phyloP scores from a whole-genome alignment of 2,888 invertebrate genomes.

The Andrena haemorrhoa region DNA sequence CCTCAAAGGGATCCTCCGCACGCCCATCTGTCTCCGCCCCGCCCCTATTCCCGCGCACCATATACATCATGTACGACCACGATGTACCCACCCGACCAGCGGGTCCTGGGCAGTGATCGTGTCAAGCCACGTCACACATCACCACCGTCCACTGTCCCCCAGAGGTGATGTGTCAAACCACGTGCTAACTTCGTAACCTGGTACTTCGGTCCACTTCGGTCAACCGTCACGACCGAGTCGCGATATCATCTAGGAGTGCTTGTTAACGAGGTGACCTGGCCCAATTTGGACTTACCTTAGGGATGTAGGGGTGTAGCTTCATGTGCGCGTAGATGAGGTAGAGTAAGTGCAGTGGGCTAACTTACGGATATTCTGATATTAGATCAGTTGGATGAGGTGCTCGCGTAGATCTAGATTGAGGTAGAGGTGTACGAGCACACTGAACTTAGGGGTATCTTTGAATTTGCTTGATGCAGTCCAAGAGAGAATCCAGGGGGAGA shows the following conservation, averaged over 20 bases:
- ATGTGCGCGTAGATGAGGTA: neutral
- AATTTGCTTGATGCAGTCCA: neutral
- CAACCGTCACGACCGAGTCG: neutral
- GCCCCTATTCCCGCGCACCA: constrained; percentile 84
- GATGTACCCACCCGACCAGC: constrained; percentile 76
- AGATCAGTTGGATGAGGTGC: too few species aligned
- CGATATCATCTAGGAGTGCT: neutral
- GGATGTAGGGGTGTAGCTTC: neutral
- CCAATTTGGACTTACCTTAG: neutral
- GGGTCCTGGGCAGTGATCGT: constrained; percentile 75
- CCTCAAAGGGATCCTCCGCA: constrained; percentile 84
- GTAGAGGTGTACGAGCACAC: too few species aligned
- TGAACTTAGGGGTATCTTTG: neutral
- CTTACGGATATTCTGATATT: neutral
- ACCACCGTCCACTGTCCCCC: constrained; percentile 53
- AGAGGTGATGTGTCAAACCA: constrained; percentile 49
- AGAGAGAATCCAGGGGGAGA: neutral
- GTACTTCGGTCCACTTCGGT: neutral
- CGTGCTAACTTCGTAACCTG: constrained; percentile 48
- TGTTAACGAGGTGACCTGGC: neutral
- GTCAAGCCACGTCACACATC: constrained; percentile 79
- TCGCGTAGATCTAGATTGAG: too few species aligned
- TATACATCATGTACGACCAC: constrained; percentile 82
- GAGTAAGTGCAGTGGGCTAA: neutral
- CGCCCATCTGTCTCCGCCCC: constrained; percentile 85